Base-by-base conservation (phyloP, 1,140 invertebrate species). In the Penaeus chinensis region DNA sequence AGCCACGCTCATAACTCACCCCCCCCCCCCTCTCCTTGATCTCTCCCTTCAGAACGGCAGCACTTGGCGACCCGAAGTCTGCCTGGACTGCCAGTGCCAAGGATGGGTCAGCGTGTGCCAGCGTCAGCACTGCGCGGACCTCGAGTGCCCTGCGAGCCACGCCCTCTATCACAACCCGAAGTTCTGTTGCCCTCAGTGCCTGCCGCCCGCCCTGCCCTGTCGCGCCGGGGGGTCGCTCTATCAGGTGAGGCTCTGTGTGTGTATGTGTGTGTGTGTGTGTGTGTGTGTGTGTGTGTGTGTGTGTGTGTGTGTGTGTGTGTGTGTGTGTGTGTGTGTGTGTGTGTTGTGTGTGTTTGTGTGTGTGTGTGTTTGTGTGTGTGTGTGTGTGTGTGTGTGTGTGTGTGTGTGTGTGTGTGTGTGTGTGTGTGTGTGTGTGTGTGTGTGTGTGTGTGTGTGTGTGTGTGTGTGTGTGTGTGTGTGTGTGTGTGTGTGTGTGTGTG, bases 81-180 rank as follows among this genome's bases (percentile, higher is more conserved):
- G 84, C 37, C 3, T 79, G 42, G 63, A 47, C 63, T 85, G 84
- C 77, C 62, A 63, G 62, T 85, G 84, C 63, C 76, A 85, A 37
- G 84, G 62, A 11, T 42, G 71, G 37, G 84, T 85, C 18, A 76
- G 61, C 20, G 62, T 80, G 77, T 85, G 84, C 66, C 54, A 71
- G 42, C 76, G 47, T 62, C 42, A 85, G 42, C 24, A 54, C 62
- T 85, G 84, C 65, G 13, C 27, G 8, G 62, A 79, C 24, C 62
- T 76, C 22, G 11, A 42, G 19, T 85, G 84, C 42, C 84, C 62
- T 4, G 47, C 76, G 27, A 20, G 37, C 10, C 84, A 54, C 20
- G n/a, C 19, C 7, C 32, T 85, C 13, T 54, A 79, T 32, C 84
- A 66, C 62, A 47, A 79, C 22, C 84, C 84, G 0, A 42, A 69